Evolutionary conservation across 2,113 vertebrate genomes (phyloP), one percentile per base, ranked within the genome.

Genomic region (Maccullochella peelii): DNA sequence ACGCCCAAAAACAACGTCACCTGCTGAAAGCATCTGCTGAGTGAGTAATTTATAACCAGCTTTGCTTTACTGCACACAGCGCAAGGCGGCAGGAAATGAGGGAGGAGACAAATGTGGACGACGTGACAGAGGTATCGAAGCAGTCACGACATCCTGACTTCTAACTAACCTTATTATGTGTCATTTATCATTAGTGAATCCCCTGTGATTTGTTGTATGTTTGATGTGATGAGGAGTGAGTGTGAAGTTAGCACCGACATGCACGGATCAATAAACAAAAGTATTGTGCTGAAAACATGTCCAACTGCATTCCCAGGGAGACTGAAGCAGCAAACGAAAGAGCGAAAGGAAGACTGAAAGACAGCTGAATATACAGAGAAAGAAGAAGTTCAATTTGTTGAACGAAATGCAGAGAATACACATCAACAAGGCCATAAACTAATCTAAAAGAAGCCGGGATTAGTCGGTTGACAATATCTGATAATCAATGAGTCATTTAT

Each of bases 261-360:
- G 25, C 25, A n/a, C 4, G 2, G 47, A 82, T 79, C 76, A 85
- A 84, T 79, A 81, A 74, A 72, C 23, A 40, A 6, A 72, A 25
- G 33, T 10, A 77, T 55, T 10, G 2, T 12, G 7, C 23, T 10
- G 44, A 69, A 82, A 89, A 91, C 90, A 73, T 47, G 87, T 73
- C 79, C 21, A 0, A 57, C 88, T 40, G 69, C 89, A 93, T 92
- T 94, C 86, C 79, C 71, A 18, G 25, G 1, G 5, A 58, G 54
- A 23, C 44, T 0, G 3, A 25, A 9, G 36, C 33, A 2, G 6
- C 2, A 2, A 79, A 6, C 1, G 0, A 15, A 5, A 54, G 38
- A 62, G 40, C 8, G 27, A 83, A 23, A 84, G 36, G 6, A 50
- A 47, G 14, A 47, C 44, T 74, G 38, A 40, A 20, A 55, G 14